Evolutionary conservation across 2,113 vertebrate genomes (phyloP).

Genomic region (human): GRCh38 chr12:67761501-67762000

Average conservation of each 20-base stretch:
- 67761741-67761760: constrained; percentile 7
- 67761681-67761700: background rate
- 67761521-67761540: constrained; percentile 44
- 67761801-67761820: constrained; percentile 44
- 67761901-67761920: constrained; percentile 38
- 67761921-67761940: constrained; percentile 43
- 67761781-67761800: background rate
- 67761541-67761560: background rate
- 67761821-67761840: constrained; percentile 43
- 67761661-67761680: background rate
- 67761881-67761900: constrained; percentile 32
- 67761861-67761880: constrained; percentile 29
- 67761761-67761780: constrained; percentile 21
- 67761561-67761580: background rate
- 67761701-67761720: background rate
- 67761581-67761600: constrained; percentile 13
- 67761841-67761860: background rate
- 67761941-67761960: background rate
- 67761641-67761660: background rate
- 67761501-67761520: constrained; percentile 25
- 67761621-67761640: constrained; percentile 1
- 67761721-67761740: background rate
- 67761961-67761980: background rate
- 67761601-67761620: constrained; percentile 8
- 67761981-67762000: background rate